A percentile compares a stretch with the other conserved stretches of the same genome.
phyloP scores from a whole-genome alignment of 2,113 vertebrate species.

The Sclerurus mexicanus region DNA sequence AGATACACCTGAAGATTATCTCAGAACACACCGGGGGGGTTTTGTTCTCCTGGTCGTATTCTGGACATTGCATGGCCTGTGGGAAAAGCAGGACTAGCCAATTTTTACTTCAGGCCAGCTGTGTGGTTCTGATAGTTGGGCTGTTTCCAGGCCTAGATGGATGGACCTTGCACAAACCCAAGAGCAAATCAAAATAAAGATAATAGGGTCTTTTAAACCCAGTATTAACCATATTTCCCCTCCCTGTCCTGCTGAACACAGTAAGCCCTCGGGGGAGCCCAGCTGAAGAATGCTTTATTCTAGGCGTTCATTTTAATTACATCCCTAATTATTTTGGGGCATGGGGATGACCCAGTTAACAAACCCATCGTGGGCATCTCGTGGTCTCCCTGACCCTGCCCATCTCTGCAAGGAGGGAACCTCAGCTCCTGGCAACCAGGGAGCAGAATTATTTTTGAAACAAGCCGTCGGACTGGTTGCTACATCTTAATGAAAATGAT shows the following conservation, averaged over 20 bases:
- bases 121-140: not conserved
- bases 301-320: constrained; percentile 40
- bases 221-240: not conserved
- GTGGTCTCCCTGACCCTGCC: constrained; percentile 1
- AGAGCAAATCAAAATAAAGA: not conserved
- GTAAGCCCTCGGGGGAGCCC: not conserved
- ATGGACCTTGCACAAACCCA: not conserved
- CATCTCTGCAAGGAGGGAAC: constrained; percentile 20
- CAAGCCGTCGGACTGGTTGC: constrained; percentile 65
- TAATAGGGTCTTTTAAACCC: not conserved
- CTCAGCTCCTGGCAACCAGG: not conserved
- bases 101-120: not conserved
- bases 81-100: not conserved
- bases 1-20: not conserved
- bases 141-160: not conserved
- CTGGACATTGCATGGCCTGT: not conserved
- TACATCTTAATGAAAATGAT: constrained; percentile 62
- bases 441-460: constrained; percentile 36
- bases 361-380: constrained; percentile 17
- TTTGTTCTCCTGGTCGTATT: not conserved
- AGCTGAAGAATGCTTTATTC: constrained; percentile 47
- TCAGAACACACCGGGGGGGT: not conserved
- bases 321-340: constrained; percentile 18
- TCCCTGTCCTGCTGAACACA: not conserved
- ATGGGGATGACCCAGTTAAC: constrained; percentile 51